phyloP scores from a whole-genome alignment of 2,113 vertebrate species.

The Cyprinodon brontotheroides region DNA sequence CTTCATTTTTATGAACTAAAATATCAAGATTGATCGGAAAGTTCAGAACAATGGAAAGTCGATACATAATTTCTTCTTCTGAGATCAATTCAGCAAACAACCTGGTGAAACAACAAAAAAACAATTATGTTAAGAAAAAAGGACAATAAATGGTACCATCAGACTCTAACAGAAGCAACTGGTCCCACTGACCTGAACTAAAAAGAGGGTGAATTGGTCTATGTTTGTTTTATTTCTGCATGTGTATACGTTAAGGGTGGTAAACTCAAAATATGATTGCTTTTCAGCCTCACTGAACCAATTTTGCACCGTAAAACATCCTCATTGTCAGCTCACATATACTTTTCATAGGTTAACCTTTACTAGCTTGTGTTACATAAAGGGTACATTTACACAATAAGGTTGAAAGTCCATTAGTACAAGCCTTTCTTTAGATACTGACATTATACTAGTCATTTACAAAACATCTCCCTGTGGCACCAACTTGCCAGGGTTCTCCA shows the following conservation, averaged over 20 bases:
- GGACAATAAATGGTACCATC: constrained; percentile 49
- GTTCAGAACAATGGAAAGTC: constrained; percentile 21
- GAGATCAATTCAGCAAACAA: constrained; percentile 31
- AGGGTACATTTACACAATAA: constrained; percentile 22
- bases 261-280: constrained; percentile 39
- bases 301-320: constrained; percentile 13
- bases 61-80: constrained; percentile 41
- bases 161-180: constrained; percentile 67
- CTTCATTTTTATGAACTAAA: constrained; percentile 16
- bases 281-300: constrained; percentile 35
- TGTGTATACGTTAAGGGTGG: background rate
- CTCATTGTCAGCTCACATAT: background rate
- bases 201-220: constrained; percentile 4
- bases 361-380: constrained; percentile 8
- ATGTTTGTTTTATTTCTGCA: background rate
- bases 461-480: constrained; percentile 61
- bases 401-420: constrained; percentile 29
- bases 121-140: constrained; percentile 40
- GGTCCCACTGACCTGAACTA: constrained; percentile 34
- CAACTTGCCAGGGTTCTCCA: constrained; percentile 57
- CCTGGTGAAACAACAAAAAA: constrained; percentile 41
- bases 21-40: constrained; percentile 39
- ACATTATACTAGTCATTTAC: constrained; percentile 61
- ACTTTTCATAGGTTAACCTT: constrained; percentile 6
- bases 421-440: constrained; percentile 19